Evolutionary conservation across 1,140 invertebrate genomes (phyloP), one percentile per base, ranked within the genome.

Genomic region (Contarinia nasturtii): DNA sequence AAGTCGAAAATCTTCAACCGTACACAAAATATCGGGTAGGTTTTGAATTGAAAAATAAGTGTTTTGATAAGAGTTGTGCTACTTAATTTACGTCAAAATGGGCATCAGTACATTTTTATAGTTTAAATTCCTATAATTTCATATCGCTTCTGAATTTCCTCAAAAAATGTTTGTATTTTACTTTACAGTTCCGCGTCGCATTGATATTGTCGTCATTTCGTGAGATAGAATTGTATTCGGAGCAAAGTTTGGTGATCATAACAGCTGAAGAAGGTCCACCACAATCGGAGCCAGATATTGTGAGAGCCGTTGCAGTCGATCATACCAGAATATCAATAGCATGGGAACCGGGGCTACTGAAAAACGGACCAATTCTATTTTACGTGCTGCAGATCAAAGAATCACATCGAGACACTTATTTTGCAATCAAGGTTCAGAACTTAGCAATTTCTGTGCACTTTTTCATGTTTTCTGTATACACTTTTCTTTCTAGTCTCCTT

Each of bases 21-120:
- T 93, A 87, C 57, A 86, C 86, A 0, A 88, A 85, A 58, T 93
- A 92, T 58, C 73, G 78, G 67, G 87, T 91, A 69, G 67, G 68
- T 58, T 34, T 18, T 44, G 11, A 2, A 27, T 33, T 27, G 14
- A 33, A 8, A 27, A 22, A 14, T 33, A n/a, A n/a, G n/a, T 4
- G 18, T 20, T 15, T 2, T 45, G 7, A 22, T 20, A 40, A 20
- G 17, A 17, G n/a, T 40, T 2, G 37, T 37, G 4, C 5, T 5
- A n/a, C 15, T 5, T 14, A n/a, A n/a, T n/a, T n/a, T n/a, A n/a
- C n/a, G n/a, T n/a, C n/a, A n/a, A n/a, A n/a, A n/a, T n/a, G n/a
- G n/a, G n/a, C n/a, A n/a, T n/a, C n/a, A n/a, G n/a, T n/a, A n/a
- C n/a, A n/a, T n/a, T n/a, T n/a, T n/a, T n/a, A n/a, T n/a, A n/a